Evolutionary conservation across 2,888 invertebrate species (phyloP).

Genomic region (Caenorhabditis sp.): DNA sequence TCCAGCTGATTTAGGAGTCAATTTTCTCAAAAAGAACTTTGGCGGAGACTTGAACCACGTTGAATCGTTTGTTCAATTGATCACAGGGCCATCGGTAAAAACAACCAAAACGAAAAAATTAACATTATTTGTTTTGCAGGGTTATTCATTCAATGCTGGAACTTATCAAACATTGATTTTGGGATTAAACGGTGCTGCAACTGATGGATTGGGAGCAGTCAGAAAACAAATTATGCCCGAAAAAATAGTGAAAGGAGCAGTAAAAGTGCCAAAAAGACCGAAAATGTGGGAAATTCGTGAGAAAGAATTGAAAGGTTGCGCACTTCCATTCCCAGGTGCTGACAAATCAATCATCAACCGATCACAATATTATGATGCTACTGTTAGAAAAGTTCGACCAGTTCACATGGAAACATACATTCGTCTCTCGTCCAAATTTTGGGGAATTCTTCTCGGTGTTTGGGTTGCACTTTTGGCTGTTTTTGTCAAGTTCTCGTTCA

Average conservation of each 20-base stretch:
- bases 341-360: constrained; percentile 75
- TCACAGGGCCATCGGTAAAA: constrained; percentile 64
- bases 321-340: constrained; percentile 78
- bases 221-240: constrained; percentile 66
- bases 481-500: constrained; percentile 77
- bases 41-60: constrained; percentile 74
- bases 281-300: constrained; percentile 67
- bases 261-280: constrained; percentile 51
- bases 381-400: constrained; percentile 79
- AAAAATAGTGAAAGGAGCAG: constrained; percentile 39
- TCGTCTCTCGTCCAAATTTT: constrained; percentile 75
- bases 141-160: constrained; percentile 80
- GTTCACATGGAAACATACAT: constrained; percentile 77
- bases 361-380: constrained; percentile 81
- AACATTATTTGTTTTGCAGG: constrained; percentile 70
- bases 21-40: constrained; percentile 83
- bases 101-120: neutral
- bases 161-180: constrained; percentile 89
- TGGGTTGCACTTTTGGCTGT: constrained; percentile 74
- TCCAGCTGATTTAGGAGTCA: constrained; percentile 85
- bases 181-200: constrained; percentile 74
- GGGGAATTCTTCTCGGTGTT: constrained; percentile 74
- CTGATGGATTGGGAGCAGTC: constrained; percentile 61
- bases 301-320: constrained; percentile 74
- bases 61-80: constrained; percentile 67